These are phyloP conservation scores for Elymnias hypermnestra DNA, from an alignment of 1,140 invertebrate genomes.

Conservation along the genomic window DNA sequence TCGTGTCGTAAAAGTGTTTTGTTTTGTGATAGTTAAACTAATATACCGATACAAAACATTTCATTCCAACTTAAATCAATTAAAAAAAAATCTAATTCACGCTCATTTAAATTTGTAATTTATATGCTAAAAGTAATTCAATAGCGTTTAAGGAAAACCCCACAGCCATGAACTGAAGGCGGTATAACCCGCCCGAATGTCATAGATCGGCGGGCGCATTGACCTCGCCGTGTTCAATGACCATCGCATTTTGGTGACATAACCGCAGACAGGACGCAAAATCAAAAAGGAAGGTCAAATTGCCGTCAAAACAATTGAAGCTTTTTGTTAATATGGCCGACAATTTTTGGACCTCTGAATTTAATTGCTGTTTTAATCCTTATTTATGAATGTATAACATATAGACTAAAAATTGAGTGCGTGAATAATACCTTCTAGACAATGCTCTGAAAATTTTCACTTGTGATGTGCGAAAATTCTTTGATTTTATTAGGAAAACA, in stretches of 20 bases:
- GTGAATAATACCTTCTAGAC: too few species aligned
- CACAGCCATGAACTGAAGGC: slow-evolving; percentile 21
- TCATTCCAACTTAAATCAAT: too few species aligned
- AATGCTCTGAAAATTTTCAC: too few species aligned
- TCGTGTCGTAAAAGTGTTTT: too few species aligned
- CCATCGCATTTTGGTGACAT: slow-evolving; percentile 50
- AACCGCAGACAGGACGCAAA: slow-evolving; percentile 65
- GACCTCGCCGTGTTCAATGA: slow-evolving; percentile 33
- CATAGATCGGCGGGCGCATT: slow-evolving; percentile 30
- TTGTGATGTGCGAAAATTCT: too few species aligned
- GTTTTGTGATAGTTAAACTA: too few species aligned
- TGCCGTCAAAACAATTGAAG: slow-evolving; percentile 74
- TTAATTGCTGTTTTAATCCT: slow-evolving; percentile 32
- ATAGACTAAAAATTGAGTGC: too few species aligned
- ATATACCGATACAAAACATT: too few species aligned
- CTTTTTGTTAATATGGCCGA: slow-evolving; percentile 68
- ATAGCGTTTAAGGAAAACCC: slow-evolving; percentile 26
- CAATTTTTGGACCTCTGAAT: slow-evolving; percentile 37
- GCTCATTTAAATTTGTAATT: neutral
- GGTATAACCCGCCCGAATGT: slow-evolving; percentile 48
- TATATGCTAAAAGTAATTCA: slow-evolving; percentile 15
- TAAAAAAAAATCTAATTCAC: neutral
- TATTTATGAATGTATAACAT: too few species aligned
- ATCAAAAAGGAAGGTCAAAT: slow-evolving; percentile 64
- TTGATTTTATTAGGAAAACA: slow-evolving; percentile 3